Evolutionary conservation across 2,888 invertebrate species (phyloP).

Genomic region (Athalia circularis): DNA sequence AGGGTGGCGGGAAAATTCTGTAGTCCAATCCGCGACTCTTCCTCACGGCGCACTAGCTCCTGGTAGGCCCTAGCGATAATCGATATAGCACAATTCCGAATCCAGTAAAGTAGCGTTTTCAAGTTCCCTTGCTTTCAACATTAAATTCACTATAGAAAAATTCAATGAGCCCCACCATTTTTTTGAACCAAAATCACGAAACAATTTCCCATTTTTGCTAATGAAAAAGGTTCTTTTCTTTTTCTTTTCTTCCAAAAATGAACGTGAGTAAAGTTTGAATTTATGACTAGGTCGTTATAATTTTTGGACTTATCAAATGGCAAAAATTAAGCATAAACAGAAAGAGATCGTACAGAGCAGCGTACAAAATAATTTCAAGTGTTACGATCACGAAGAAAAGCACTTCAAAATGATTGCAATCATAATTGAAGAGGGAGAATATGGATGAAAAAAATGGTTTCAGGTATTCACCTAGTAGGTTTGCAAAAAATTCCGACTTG

Average conservation of each 20-base stretch:
- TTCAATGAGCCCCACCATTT: no score
- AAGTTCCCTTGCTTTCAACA: background rate
- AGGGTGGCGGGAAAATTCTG: slow-evolving; percentile 57
- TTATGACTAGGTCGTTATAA: no score
- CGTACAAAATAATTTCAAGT: no score
- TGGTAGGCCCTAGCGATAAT: slow-evolving; percentile 60
- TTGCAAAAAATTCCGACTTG: slow-evolving; percentile 48
- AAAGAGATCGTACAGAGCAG: no score
- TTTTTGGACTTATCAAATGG: no score
- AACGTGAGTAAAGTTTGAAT: no score
- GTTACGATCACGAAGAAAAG: background rate
- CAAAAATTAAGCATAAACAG: no score
- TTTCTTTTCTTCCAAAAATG: no score
- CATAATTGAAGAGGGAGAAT: slow-evolving; percentile 14
- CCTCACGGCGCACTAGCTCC: slow-evolving; percentile 65
- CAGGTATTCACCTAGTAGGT: slow-evolving; percentile 61
- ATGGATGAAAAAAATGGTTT: slow-evolving; percentile 42
- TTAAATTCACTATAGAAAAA: no score
- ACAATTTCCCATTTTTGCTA: no score
- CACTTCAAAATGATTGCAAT: slow-evolving; percentile 6
- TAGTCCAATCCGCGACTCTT: slow-evolving; percentile 57
- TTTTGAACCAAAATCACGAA: no score
- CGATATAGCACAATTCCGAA: slow-evolving; percentile 61
- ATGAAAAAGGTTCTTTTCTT: no score
- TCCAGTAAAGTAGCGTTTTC: slow-evolving; percentile 6